phyloP scores from a whole-genome alignment of 2,113 vertebrate genomes.

The Trematomus loennbergii region DNA sequence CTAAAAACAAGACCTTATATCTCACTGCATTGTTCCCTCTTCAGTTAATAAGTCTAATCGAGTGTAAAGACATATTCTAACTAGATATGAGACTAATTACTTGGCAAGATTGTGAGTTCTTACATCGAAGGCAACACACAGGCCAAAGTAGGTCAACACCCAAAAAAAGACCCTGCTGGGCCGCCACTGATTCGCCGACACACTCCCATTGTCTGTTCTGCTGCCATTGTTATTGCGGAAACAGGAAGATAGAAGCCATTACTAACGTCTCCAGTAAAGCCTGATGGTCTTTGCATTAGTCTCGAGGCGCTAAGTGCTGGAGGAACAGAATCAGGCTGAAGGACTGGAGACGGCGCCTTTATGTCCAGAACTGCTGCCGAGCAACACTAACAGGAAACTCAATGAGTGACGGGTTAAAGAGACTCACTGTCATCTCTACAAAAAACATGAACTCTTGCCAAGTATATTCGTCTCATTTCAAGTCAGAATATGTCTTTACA shows the following conservation, averaged over 20 bases:
- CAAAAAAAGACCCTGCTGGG: conserved; percentile 10
- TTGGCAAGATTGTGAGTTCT: too few relatives aligned
- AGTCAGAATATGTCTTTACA: too few relatives aligned
- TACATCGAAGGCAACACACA: too few relatives aligned
- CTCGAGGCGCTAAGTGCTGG: conserved; percentile 27
- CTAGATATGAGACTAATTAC: too few relatives aligned
- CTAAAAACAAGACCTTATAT: too few relatives aligned
- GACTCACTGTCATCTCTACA: too few relatives aligned
- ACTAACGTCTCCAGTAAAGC: conserved; percentile 28
- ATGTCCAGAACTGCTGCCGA: conserved; percentile 33
- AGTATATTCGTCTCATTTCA: too few relatives aligned
- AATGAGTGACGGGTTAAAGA: too few relatives aligned
- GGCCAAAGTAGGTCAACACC: conserved; percentile 38
- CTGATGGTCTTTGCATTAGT: conserved; percentile 47
- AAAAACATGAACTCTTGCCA: too few relatives aligned
- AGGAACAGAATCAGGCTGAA: conserved; percentile 1
- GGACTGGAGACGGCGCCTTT: conserved; percentile 23
- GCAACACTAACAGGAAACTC: conserved; percentile 17
- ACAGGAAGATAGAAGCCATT: conserved; percentile 51
- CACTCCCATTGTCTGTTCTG: conserved; percentile 42
- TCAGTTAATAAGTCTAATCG: too few relatives aligned
- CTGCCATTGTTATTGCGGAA: conserved; percentile 45
- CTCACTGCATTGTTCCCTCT: too few relatives aligned
- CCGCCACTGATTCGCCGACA: conserved; percentile 14
- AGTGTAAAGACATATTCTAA: too few relatives aligned